Evolutionary conservation across 2,888 invertebrate species (phyloP), one percentile per base, ranked within the genome.

Genomic region (Drosophila melanocephala): DNA sequence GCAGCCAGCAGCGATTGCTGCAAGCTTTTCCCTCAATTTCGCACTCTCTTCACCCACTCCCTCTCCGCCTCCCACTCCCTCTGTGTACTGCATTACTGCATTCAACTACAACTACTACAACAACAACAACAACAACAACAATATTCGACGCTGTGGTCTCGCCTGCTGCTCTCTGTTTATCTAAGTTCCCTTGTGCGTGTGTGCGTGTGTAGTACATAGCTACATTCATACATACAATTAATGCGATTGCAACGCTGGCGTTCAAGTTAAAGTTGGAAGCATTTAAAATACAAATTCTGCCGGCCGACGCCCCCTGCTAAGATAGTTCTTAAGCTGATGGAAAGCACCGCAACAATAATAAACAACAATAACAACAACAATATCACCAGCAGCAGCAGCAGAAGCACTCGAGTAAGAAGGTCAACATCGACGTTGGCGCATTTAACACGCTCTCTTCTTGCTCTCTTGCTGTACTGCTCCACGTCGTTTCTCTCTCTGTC

Each of bases 391-490:
- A 57, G 50, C 28, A 60, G 44, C 28, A 60, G 59, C 51, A 70
- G 37, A n/a, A 75, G 44, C 51, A 79, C 42, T 62, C 59, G 50
- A 71, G 35, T 77, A 70, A 82, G 82, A 81, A 80, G 80, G 80
- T 81, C 78, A 80, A 64, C 74, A 59, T 51, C 80, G 44, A 51
- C 75, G 16, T 42, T 64, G 56, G n/a, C 44, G 55, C 47, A 55
- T 52, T 75, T 30, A 55, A 26, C 47, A 50, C 53, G 56, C 56
- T 56, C 37, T 35, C 33, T 33, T 42, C 22, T 42, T 52, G 56
- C 56, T 37, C 28, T 47, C 22, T 47, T 47, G 47, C 16, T 47
- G 16, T 26, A 19, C 26, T 26, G 56, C 35, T 26, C 16, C 53
- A 47, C 47, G 26, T 16, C 47, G 16, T 32, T 33, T 32, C 22